Evolutionary conservation across 2,888 invertebrate species (phyloP).

Genomic region (Apantesis nais): DNA sequence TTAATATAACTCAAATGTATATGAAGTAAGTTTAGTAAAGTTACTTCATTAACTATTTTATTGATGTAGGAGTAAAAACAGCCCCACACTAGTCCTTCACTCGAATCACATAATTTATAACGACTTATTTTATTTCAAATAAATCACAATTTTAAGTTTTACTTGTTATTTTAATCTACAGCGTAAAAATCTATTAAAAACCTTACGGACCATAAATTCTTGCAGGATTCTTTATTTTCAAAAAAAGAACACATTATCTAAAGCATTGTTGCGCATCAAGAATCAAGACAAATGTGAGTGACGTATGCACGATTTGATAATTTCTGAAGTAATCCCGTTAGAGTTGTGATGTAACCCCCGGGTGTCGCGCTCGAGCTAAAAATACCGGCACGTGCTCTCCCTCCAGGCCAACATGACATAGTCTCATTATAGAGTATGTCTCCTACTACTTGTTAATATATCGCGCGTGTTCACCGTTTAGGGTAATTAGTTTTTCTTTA

Average conservation of each 20-base stretch:
- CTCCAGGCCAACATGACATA: slow-evolving; percentile 62
- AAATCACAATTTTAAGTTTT: too few relatives aligned
- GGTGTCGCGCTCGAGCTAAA: slow-evolving; percentile 75
- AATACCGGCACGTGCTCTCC: slow-evolving; percentile 72
- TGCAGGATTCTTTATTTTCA: neutral
- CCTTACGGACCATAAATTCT: neutral
- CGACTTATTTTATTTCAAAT: too few relatives aligned
- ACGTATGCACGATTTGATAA: slow-evolving; percentile 46
- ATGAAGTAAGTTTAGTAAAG: too few relatives aligned
- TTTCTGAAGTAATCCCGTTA: slow-evolving; percentile 61
- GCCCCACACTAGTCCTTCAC: too few relatives aligned
- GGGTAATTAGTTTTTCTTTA: slow-evolving; percentile 1
- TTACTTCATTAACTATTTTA: too few relatives aligned
- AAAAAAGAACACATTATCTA: slow-evolving; percentile 29
- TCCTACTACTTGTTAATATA: slow-evolving; percentile 36
- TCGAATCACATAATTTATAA: too few relatives aligned
- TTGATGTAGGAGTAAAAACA: too few relatives aligned
- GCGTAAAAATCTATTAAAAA: neutral
- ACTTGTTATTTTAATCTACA: too few relatives aligned
- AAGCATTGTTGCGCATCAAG: slow-evolving; percentile 26
- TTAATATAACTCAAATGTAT: too few relatives aligned
- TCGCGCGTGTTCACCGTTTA: neutral
- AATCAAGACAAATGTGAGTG: slow-evolving; percentile 25
- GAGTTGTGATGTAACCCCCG: slow-evolving; percentile 70
- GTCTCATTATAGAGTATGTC: slow-evolving; percentile 55